Base-by-base conservation (phyloP, 2,113 vertebrate genomes). In the Barnardius zonarius region DNA sequence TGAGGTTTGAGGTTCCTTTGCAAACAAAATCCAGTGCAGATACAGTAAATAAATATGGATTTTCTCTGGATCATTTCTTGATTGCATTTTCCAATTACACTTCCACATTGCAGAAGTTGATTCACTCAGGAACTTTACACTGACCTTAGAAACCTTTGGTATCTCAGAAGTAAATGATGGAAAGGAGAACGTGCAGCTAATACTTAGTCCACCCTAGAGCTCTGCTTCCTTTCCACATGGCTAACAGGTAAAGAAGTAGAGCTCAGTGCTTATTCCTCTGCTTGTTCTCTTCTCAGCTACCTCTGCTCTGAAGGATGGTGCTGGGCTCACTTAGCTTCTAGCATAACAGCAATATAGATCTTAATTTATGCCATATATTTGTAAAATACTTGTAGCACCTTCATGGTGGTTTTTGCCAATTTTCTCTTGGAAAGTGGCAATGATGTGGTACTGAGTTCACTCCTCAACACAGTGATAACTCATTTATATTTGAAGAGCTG, bases 401-500 rank as follows among this genome's bases (percentile, higher is more conserved):
- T 37, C 2, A 1, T 68, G 33, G 27, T 12, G 59, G 39, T 83
- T 74, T 95, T 84, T 69, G 73, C 23, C 55, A 52, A 37, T 73
- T 35, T 69, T 79, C 46, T 61, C 25, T 46, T 28, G 66, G 69
- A 76, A 63, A 41, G 57, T 31, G 33, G 33, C 20, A 13, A 70
- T 48, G 57, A 66, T 72, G 55, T 68, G 51, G 39, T 78, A 27
- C 33, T 0, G 7, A 96, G 73, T 86, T 95, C 61, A 41, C 41
- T 90, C n/a, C 43, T 86, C 77, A 75, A 18, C 35, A 61, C 63
- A 81, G 37, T n/a, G 69, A 82, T 74, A 92, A 55, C 69, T 93
- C 68, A 67, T 90, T 93, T 75, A 37, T 86, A 92, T 92, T 62
- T 86, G 77, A 94, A 86, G 80, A 92, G 83, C 69, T 95, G 43